Conservation (phyloP, 2,797 vertebrate species). For the Tapera naevia region DNA sequence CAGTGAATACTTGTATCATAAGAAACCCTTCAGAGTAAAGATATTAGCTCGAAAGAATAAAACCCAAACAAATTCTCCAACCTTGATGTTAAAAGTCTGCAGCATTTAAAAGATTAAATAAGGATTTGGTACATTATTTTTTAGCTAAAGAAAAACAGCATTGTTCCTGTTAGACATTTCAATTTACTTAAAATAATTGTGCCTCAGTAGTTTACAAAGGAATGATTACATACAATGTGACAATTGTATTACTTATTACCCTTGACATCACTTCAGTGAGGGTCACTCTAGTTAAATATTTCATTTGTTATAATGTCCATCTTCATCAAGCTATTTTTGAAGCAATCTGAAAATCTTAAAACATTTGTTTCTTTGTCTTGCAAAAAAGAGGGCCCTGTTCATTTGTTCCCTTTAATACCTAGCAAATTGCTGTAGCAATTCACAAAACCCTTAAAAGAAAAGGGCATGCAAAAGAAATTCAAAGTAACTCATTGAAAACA, state of each 20-base stretch:
- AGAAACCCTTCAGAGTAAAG: slow-evolving; percentile 1
- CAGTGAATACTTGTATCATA: background rate
- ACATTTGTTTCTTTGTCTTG: slow-evolving; percentile 51
- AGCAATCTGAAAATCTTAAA: slow-evolving; percentile 37
- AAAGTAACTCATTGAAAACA: slow-evolving; percentile 18
- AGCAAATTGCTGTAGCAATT: slow-evolving; percentile 42
- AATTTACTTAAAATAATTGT: slow-evolving; percentile 58
- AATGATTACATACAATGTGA: slow-evolving; percentile 49
- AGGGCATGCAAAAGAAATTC: background rate
- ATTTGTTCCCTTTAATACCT: slow-evolving; percentile 38
- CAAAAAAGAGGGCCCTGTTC: background rate
- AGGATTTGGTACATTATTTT: background rate
- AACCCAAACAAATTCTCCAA: background rate
- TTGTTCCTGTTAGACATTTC: slow-evolving; percentile 26
- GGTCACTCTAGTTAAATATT: slow-evolving; percentile 62
- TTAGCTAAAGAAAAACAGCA: slow-evolving; percentile 15
- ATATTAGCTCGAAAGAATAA: background rate
- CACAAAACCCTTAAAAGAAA: slow-evolving; percentile 29
- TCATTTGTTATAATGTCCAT: slow-evolving; percentile 49
- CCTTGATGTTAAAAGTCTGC: background rate
- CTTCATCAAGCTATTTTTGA: slow-evolving; percentile 59
- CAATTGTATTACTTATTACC: slow-evolving; percentile 61
- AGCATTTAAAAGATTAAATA: background rate
- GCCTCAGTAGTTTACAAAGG: slow-evolving; percentile 37
- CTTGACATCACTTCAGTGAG: slow-evolving; percentile 52